phyloP scores from a whole-genome alignment of 2,113 vertebrate genomes.

The Hippopotamus amphibius region DNA sequence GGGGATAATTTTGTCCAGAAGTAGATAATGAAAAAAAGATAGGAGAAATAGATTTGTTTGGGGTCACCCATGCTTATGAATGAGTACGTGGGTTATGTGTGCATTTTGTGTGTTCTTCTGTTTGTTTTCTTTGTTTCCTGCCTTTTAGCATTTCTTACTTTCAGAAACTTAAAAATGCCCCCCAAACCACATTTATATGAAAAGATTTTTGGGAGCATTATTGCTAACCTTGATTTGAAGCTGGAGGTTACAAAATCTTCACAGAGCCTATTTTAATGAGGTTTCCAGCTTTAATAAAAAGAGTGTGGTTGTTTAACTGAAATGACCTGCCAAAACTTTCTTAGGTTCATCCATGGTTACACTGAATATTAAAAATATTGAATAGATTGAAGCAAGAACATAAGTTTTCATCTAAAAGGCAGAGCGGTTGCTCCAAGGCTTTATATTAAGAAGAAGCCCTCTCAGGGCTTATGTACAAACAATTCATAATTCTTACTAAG shows the following conservation, averaged over 20 bases:
- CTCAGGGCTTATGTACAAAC: not conserved
- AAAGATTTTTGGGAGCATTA: constrained; percentile 55
- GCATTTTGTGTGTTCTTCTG: not conserved
- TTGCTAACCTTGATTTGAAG: constrained; percentile 66
- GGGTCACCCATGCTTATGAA: not conserved
- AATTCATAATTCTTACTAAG: constrained; percentile 51
- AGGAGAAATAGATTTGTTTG: not conserved
- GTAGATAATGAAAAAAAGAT: not conserved
- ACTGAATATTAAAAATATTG: constrained; percentile 69
- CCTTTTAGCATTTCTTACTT: constrained; percentile 32
- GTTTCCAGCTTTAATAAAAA: constrained; percentile 78
- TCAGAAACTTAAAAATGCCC: constrained; percentile 25
- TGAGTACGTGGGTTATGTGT: not conserved
- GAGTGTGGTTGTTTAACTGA: constrained; percentile 56
- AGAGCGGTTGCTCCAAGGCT: not conserved
- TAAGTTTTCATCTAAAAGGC: constrained; percentile 55
- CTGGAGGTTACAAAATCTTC: constrained; percentile 71
- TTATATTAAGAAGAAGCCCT: constrained; percentile 30
- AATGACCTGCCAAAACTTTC: constrained; percentile 66
- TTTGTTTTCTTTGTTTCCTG: constrained; percentile 34
- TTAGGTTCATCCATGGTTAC: constrained; percentile 59
- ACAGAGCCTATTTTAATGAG: constrained; percentile 78
- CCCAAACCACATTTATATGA: constrained; percentile 59
- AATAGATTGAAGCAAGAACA: constrained; percentile 55
- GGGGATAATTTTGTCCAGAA: not conserved